phyloP scores from a whole-genome alignment of 2,888 invertebrate genomes.

The Colletes collaris region DNA sequence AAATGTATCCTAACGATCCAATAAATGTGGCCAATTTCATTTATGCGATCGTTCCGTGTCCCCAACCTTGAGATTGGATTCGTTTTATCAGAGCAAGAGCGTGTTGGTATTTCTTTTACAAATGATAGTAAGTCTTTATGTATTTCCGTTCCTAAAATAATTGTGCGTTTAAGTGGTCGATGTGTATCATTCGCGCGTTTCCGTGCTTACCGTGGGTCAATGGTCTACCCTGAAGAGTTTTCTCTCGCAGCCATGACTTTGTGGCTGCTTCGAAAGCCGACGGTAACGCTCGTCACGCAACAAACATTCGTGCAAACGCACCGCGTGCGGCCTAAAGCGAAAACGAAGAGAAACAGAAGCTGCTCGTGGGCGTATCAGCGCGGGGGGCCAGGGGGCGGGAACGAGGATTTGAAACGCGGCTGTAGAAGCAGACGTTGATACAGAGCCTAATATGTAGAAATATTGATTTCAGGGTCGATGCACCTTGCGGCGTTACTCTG shows the following conservation, averaged over 20 bases:
- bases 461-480: constrained; percentile 75
- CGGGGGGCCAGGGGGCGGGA: constrained; percentile 5
- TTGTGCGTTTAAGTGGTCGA: constrained; percentile 15
- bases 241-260: constrained; percentile 62
- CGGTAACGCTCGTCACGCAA: constrained; percentile 64
- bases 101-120: too few species aligned
- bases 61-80: too few species aligned
- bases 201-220: constrained; percentile 41
- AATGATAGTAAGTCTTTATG: too few species aligned
- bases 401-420: constrained; percentile 56
- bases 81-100: too few species aligned
- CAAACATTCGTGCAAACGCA: constrained; percentile 61
- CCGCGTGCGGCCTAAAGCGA: constrained; percentile 34
- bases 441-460: constrained; percentile 69
- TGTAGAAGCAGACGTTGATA: constrained; percentile 65
- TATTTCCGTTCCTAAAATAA: not conserved
- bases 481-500: constrained; percentile 59
- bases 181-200: constrained; percentile 13
- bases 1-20: too few species aligned
- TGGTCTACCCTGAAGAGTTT: constrained; percentile 58
- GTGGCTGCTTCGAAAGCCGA: constrained; percentile 53
- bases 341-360: constrained; percentile 32
- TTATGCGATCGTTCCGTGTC: too few species aligned
- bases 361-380: constrained; percentile 15
- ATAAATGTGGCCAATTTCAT: too few species aligned